These are phyloP conservation scores for Morpho deidamia DNA, from an alignment of 2,888 invertebrate genomes.

Conservation along the genomic window DNA sequence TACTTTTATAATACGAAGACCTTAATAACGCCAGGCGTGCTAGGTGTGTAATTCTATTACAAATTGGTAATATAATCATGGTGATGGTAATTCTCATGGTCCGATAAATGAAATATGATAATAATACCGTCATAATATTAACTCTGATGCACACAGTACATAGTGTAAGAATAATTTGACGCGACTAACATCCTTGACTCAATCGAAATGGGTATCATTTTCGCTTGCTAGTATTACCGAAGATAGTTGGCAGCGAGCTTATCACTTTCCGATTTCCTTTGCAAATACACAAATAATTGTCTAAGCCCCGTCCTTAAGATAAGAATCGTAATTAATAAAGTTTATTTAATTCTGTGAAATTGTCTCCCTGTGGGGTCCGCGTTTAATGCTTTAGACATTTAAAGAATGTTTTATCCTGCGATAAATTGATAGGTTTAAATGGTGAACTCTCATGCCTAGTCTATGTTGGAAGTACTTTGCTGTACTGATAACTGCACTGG, in stretches of 20 bases:
- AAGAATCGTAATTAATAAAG: constrained; percentile 67
- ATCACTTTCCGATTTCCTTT: constrained; percentile 23
- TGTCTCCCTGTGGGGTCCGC: constrained; percentile 55
- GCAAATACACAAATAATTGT: constrained; percentile 51
- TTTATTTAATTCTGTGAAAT: constrained; percentile 57
- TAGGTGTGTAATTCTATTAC: constrained; percentile 10
- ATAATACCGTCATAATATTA: constrained; percentile 15
- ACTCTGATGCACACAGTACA: constrained; percentile 7
- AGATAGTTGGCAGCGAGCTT: constrained; percentile 5
- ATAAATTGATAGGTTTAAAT: constrained; percentile 21
- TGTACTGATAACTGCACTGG: constrained; percentile 4
- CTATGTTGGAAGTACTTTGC: constrained; percentile 5
- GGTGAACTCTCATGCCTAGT: constrained; percentile 3
- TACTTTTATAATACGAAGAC: neutral
- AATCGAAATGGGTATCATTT: neutral
- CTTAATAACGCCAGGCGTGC: neutral
- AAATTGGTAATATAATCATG: constrained; percentile 19
- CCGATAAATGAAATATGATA: constrained; percentile 19
- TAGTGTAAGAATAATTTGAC: constrained; percentile 1
- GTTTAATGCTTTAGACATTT: constrained; percentile 23
- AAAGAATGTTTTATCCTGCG: constrained; percentile 17
- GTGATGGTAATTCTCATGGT: constrained; percentile 17
- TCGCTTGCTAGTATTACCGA: neutral
- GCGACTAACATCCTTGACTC: neutral
- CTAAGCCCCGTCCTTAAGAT: constrained; percentile 43